phyloP scores from a whole-genome alignment of 2,113 vertebrate genomes.

The Pterocles burchelli region DNA sequence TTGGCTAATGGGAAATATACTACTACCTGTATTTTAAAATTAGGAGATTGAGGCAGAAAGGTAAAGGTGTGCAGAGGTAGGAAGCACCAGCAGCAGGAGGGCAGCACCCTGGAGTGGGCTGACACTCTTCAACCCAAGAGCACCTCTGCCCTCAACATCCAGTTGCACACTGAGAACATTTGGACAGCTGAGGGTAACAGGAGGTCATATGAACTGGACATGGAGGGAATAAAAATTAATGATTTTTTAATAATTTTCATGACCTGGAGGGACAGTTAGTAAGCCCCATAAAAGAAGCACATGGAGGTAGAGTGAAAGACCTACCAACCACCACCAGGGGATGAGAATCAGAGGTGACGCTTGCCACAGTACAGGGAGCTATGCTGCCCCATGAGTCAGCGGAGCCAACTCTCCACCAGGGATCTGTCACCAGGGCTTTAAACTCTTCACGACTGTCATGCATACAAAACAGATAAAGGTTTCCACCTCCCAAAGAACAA shows the following conservation, averaged over 20 bases:
- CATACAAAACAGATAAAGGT: neutral
- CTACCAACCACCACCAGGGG: neutral
- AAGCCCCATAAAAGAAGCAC: rapidly evolving
- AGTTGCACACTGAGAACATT: neutral
- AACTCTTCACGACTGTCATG: neutral
- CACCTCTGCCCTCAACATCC: neutral
- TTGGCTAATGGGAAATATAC: neutral
- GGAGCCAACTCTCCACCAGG: neutral
- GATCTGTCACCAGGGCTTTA: neutral
- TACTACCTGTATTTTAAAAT: neutral
- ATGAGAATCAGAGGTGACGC: neutral
- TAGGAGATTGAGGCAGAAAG: neutral
- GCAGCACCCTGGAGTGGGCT: neutral
- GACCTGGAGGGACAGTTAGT: neutral
- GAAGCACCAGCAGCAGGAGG: neutral
- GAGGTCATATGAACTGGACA: neutral
- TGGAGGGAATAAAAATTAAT: neutral
- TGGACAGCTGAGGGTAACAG: neutral
- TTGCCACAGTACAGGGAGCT: neutral
- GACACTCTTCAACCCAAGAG: neutral
- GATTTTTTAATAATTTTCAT: neutral
- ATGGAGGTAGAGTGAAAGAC: neutral
- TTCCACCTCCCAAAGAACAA: neutral
- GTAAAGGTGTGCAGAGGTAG: neutral
- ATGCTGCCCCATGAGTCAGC: neutral